Evolutionary conservation across 2,797 vertebrate species (phyloP).

Genomic region (Smutsia temminckii): DNA sequence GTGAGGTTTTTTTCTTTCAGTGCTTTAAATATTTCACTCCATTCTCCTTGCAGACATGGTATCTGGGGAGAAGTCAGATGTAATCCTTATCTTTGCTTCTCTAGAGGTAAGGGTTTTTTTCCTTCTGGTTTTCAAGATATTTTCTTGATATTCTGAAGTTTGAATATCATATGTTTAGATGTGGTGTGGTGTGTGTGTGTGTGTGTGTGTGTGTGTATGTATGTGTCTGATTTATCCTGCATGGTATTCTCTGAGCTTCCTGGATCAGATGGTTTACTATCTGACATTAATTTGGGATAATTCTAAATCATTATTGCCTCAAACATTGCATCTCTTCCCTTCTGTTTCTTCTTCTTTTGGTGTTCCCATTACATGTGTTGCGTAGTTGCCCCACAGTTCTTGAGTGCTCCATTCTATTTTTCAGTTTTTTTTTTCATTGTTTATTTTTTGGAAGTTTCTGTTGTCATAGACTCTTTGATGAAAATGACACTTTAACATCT

Average conservation of each 20-base stretch:
- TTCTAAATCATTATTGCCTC: not conserved
- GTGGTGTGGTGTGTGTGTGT: too few species aligned
- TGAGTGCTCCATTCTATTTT: not conserved
- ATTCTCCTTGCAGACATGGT: too few species aligned
- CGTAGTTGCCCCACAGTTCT: not conserved
- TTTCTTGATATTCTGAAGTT: not conserved
- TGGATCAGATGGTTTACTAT: not conserved
- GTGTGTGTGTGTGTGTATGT: not conserved
- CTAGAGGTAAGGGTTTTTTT: not conserved
- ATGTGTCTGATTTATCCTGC: not conserved
- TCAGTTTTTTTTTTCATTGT: not conserved
- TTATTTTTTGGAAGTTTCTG: not conserved
- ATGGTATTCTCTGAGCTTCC: not conserved
- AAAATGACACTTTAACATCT: too few species aligned
- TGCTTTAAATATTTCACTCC: not conserved
- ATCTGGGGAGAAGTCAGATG: too few species aligned
- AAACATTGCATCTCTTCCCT: not conserved
- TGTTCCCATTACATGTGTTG: not conserved
- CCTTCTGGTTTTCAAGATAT: not conserved
- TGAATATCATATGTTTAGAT: not conserved
- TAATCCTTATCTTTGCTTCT: too few species aligned
- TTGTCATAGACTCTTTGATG: not conserved
- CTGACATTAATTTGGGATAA: not conserved
- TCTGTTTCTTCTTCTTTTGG: not conserved
- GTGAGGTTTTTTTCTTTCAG: not conserved